A percentile compares a stretch with the other conserved stretches of the same genome.
Evolutionary conservation across 2,797 vertebrate species (phyloP).

Genomic region (Pteropus rufus): DNA sequence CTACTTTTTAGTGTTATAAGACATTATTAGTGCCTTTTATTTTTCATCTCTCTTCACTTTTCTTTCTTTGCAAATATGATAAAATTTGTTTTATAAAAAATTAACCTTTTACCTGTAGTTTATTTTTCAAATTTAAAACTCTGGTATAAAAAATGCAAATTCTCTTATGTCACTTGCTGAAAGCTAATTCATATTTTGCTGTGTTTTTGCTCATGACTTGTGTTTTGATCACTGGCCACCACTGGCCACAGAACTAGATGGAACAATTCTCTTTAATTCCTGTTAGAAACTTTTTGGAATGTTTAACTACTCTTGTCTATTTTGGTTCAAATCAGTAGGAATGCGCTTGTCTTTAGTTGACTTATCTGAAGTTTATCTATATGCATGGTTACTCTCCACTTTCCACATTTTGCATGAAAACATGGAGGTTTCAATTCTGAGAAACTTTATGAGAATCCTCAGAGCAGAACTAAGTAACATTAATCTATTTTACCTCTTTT

Average conservation of each 20-base stretch:
- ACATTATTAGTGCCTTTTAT: not conserved
- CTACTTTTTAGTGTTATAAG: not conserved
- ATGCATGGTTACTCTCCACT: not conserved
- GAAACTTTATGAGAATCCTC: not conserved
- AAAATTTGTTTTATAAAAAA: not conserved
- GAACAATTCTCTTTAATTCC: not conserved
- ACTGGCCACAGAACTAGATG: not conserved
- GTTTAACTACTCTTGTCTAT: not conserved
- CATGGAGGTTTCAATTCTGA: not conserved
- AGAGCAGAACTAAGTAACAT: not conserved
- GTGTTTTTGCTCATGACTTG: not conserved
- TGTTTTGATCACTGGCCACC: not conserved
- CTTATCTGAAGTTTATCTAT: not conserved
- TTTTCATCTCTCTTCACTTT: not conserved
- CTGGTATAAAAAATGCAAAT: not conserved
- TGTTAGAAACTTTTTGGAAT: not conserved
- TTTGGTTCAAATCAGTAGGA: not conserved
- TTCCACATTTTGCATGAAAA: not conserved
- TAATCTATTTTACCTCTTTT: not conserved
- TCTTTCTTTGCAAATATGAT: not conserved
- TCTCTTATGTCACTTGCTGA: not conserved
- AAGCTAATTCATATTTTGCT: not conserved
- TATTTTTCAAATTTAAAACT: not conserved
- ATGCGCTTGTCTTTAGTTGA: not conserved
- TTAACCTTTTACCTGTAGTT: not conserved